phyloP scores from a whole-genome alignment of 2,113 vertebrate genomes.

The Phasianus colchicus region DNA sequence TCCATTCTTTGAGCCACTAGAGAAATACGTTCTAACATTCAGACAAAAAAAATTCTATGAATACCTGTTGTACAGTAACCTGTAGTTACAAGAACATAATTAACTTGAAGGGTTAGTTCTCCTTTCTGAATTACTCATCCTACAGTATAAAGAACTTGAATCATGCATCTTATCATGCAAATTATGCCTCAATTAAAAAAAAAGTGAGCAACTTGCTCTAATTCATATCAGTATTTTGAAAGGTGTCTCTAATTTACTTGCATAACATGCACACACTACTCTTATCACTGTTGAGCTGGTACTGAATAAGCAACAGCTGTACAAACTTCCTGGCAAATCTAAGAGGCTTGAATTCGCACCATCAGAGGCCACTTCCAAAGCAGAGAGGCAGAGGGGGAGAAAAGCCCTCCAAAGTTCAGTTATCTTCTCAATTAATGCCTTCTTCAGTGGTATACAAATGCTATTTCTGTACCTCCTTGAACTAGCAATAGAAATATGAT shows the following conservation, averaged over 20 bases:
- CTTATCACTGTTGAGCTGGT: not conserved
- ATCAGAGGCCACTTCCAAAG: not conserved
- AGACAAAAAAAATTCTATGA: not conserved
- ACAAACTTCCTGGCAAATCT: not conserved
- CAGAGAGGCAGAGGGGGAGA: not conserved
- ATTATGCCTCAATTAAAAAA: not conserved
- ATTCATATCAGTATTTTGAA: not conserved
- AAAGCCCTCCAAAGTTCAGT: not conserved
- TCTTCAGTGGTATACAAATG: not conserved
- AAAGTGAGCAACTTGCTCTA: not conserved
- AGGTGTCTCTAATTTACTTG: not conserved
- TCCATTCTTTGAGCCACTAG: not conserved
- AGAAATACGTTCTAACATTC: not conserved
- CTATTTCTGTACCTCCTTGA: not conserved
- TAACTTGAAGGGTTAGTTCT: not conserved
- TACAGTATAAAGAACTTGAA: not conserved
- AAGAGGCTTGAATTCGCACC: not conserved
- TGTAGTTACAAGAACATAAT: conserved; percentile 2
- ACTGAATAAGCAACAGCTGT: not conserved
- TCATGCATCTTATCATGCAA: not conserved
- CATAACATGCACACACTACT: fast-evolving
- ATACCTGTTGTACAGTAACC: not conserved
- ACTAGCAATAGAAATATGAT: not conserved
- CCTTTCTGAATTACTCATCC: not conserved
- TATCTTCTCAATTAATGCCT: not conserved